Conservation (phyloP, 2,113 vertebrate genomes). For the Aegotheles bennettii region DNA sequence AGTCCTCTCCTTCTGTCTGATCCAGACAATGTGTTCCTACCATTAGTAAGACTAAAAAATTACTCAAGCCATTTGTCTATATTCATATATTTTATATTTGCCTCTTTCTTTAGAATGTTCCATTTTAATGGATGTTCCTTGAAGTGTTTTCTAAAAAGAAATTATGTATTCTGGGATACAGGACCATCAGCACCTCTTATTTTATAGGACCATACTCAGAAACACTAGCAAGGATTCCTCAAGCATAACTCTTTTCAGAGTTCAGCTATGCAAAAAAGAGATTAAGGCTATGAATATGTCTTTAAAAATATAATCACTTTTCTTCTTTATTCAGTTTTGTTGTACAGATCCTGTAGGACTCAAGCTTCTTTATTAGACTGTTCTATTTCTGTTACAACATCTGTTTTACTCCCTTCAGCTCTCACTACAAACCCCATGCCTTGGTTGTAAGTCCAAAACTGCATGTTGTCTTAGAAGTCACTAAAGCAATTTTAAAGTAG, state of each 20-base stretch:
- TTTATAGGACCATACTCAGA: neutral
- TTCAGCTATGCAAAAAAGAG: neutral
- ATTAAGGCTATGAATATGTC: neutral
- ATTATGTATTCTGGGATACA: neutral
- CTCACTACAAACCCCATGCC: neutral
- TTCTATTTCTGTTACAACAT: neutral
- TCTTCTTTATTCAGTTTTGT: neutral
- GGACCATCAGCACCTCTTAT: neutral
- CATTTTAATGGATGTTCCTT: neutral
- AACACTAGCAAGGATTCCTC: neutral
- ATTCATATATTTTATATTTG: neutral
- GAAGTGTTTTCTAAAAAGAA: neutral
- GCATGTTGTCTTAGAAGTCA: neutral
- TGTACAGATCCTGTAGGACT: neutral
- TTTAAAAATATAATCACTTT: neutral
- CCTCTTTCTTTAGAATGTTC: neutral
- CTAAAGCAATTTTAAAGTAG: slow-evolving; percentile 31
- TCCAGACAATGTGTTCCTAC: neutral
- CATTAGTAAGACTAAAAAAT: neutral
- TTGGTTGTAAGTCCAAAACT: neutral
- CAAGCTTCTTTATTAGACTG: neutral
- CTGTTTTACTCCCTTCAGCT: neutral
- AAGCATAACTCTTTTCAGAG: neutral
- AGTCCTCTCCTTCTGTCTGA: no score
- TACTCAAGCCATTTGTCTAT: neutral